A percentile compares a stretch with the other conserved stretches of the same genome.
phyloP scores from a whole-genome alignment of 2,113 vertebrate species.

The Isichthys henryi region DNA sequence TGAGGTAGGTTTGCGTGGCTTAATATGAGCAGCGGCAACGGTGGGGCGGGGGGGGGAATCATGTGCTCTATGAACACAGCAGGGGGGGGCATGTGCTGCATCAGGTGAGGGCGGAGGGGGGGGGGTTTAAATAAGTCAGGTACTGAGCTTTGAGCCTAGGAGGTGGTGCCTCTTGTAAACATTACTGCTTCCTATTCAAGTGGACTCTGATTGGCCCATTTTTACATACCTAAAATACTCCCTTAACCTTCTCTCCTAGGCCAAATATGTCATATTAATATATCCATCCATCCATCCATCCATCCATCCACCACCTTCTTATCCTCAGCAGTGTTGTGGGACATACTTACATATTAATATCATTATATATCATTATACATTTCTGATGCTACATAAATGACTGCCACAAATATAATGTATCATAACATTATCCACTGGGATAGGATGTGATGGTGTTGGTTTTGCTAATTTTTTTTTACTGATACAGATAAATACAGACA shows the following conservation, averaged over 20 bases:
- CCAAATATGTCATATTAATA: neutral
- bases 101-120: neutral
- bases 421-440: neutral
- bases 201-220: neutral
- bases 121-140: neutral
- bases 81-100: neutral
- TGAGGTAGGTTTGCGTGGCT: neutral
- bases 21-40: neutral
- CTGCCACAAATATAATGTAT: neutral
- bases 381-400: neutral
- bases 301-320: neutral
- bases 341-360: neutral
- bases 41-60: no score
- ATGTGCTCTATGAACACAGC: neutral
- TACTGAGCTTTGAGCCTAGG: neutral
- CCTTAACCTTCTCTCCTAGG: neutral
- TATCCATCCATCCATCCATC: neutral
- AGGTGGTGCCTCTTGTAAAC: neutral
- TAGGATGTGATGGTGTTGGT: neutral
- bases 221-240: neutral
- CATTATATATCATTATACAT: neutral
- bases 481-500: neutral
- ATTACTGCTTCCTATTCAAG: neutral
- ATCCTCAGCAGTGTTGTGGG: neutral
- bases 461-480: neutral